Conservation (phyloP, 2,888 invertebrate genomes). For the Xestia rhomboidea region DNA sequence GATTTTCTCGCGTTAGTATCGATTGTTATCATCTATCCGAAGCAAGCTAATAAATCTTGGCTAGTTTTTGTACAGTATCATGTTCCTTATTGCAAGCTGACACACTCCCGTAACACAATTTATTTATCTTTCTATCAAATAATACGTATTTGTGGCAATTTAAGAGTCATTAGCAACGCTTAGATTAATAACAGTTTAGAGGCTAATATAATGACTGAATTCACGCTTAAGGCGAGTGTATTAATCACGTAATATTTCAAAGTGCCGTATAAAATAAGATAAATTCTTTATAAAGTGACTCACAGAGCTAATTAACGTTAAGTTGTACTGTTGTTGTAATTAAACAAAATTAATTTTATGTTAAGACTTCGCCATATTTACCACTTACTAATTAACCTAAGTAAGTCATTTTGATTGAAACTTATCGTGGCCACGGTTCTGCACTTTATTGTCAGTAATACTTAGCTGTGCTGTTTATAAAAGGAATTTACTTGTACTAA, state of each 20-base stretch:
- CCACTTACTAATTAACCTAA: slow-evolving; percentile 23
- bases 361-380: slow-evolving; percentile 18
- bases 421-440: slow-evolving; percentile 10
- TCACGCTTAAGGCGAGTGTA: slow-evolving; percentile 60
- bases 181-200: slow-evolving; percentile 64
- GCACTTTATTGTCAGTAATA: slow-evolving; percentile 1
- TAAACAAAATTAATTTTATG: slow-evolving; percentile 33
- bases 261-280: slow-evolving; percentile 40
- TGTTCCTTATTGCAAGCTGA: slow-evolving; percentile 52
- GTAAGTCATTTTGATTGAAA: slow-evolving; percentile 35
- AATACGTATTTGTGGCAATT: slow-evolving; percentile 63
- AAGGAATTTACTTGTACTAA: slow-evolving; percentile 28
- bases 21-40: slow-evolving; percentile 62
- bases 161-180: slow-evolving; percentile 66
- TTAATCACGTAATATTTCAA: slow-evolving; percentile 55
- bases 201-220: slow-evolving; percentile 62
- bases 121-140: slow-evolving; percentile 63
- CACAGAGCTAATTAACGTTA: slow-evolving; percentile 37
- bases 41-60: slow-evolving; percentile 59
- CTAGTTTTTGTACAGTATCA: slow-evolving; percentile 55
- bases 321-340: slow-evolving; percentile 41
- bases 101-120: slow-evolving; percentile 62
- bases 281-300: slow-evolving; percentile 44
- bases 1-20: slow-evolving; percentile 75
- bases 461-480: background rate